Evolutionary conservation across 2,888 invertebrate species (phyloP).

Genomic region (Drosophila pegasa): DNA sequence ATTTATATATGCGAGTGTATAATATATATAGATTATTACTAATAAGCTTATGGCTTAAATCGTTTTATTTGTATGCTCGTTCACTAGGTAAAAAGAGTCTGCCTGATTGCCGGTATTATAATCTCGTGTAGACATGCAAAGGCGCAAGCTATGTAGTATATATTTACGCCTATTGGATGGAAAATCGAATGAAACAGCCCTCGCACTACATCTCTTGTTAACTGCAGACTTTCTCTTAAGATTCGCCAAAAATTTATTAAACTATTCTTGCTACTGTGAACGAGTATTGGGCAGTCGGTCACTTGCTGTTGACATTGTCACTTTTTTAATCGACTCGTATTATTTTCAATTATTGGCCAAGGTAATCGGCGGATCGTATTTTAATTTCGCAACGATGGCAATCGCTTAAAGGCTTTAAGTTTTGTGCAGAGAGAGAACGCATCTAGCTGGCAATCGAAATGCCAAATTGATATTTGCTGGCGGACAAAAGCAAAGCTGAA

Average conservation of each 20-base stretch:
- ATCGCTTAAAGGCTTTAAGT: slow-evolving; percentile 21
- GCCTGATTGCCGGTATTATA: too few species aligned
- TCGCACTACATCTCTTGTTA: too few species aligned
- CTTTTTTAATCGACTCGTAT: not conserved
- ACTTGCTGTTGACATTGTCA: not conserved
- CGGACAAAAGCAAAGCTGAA: slow-evolving; percentile 15
- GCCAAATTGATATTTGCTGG: slow-evolving; percentile 64
- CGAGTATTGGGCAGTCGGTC: not conserved
- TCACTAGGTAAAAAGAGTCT: not conserved
- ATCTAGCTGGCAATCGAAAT: slow-evolving; percentile 44
- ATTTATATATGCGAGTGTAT: not conserved
- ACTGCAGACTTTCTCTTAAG: too few species aligned
- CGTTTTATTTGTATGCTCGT: not conserved
- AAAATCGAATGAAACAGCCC: too few species aligned
- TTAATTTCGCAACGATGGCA: slow-evolving; percentile 27
- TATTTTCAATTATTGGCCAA: slow-evolving; percentile 35
- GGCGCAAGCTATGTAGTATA: too few species aligned
- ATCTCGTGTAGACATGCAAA: too few species aligned
- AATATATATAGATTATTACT: not conserved
- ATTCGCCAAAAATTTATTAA: too few species aligned
- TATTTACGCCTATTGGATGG: too few species aligned
- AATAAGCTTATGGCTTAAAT: slow-evolving; percentile 28
- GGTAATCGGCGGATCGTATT: slow-evolving; percentile 18
- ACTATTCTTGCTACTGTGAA: not conserved
- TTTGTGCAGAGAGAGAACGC: slow-evolving; percentile 4